phyloP scores from a whole-genome alignment of 2,113 vertebrate species.

The Taxidea taxus region DNA sequence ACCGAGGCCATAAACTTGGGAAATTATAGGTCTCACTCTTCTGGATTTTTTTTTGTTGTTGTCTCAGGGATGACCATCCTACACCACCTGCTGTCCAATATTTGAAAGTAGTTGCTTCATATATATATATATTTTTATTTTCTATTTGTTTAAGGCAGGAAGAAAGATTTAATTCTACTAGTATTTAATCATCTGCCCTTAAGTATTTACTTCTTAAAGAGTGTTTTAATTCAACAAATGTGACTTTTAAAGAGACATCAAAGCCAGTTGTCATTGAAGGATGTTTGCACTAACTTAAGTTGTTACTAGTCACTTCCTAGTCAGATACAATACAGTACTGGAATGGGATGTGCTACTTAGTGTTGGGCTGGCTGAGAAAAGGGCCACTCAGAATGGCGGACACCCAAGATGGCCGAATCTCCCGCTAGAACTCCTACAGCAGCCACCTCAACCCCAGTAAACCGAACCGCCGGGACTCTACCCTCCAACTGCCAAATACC shows the following conservation, averaged over 20 bases:
- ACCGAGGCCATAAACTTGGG: not conserved
- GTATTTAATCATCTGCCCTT: not conserved
- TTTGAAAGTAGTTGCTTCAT: not conserved
- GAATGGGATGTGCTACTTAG: not conserved
- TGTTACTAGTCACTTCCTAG: not conserved
- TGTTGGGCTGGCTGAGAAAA: too few relatives aligned
- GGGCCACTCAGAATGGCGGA: too few relatives aligned
- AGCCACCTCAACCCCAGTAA: too few relatives aligned
- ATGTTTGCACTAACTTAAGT: not conserved
- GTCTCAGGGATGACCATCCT: not conserved
- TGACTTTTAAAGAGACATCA: not conserved
- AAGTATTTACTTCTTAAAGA: not conserved
- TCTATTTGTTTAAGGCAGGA: not conserved
- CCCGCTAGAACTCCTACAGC: too few relatives aligned
- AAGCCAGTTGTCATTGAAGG: not conserved
- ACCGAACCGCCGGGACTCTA: too few relatives aligned
- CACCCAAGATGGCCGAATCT: too few relatives aligned
- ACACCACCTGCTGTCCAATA: not conserved
- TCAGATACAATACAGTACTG: not conserved
- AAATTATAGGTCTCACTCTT: not conserved
- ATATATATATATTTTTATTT: not conserved
- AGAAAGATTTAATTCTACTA: not conserved
- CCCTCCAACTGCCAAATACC: too few relatives aligned
- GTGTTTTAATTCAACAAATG: not conserved
- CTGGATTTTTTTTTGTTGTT: not conserved